phyloP scores from a whole-genome alignment of 2,888 invertebrate genomes.

The Megaustenia siamemsis region DNA sequence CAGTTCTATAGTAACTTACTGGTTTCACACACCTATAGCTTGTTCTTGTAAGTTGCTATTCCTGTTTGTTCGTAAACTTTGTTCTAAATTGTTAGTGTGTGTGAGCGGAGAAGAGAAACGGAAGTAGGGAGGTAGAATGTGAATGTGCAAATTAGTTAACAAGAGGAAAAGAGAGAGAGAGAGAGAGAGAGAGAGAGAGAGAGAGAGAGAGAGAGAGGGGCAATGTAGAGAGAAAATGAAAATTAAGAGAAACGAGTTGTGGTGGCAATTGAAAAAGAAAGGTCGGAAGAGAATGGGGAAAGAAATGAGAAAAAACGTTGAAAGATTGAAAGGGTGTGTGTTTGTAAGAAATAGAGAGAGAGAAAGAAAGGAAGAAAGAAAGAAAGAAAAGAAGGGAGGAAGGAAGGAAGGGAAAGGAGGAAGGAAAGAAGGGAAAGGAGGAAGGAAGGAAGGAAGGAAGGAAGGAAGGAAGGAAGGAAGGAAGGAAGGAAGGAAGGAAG shows the following conservation, averaged over 20 bases:
- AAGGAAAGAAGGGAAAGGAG: neutral
- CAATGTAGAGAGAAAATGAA: too few relatives aligned
- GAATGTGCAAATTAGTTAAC: neutral
- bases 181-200: constrained; percentile 1
- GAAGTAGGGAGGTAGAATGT: neutral
- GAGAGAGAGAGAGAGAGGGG: neutral
- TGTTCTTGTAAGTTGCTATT: too few relatives aligned
- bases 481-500: neutral
- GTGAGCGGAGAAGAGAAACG: neutral
- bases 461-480: neutral
- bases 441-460: too few relatives aligned
- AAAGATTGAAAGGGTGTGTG: too few relatives aligned
- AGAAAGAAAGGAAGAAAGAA: neutral
- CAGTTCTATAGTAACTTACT: too few relatives aligned
- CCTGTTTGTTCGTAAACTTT: too few relatives aligned
- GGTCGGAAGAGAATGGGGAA: neutral
- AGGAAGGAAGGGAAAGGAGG: neutral
- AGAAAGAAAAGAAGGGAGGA: too few relatives aligned
- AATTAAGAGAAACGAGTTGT: neutral
- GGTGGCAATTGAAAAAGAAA: neutral
- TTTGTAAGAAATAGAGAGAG: neutral
- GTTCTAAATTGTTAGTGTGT: too few relatives aligned
- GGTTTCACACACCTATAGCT: too few relatives aligned
- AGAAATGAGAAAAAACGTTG: too few relatives aligned
- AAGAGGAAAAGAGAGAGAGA: neutral